Base-by-base conservation (phyloP, 2,113 vertebrate species). In the Chiloscyllium plagiosum region DNA sequence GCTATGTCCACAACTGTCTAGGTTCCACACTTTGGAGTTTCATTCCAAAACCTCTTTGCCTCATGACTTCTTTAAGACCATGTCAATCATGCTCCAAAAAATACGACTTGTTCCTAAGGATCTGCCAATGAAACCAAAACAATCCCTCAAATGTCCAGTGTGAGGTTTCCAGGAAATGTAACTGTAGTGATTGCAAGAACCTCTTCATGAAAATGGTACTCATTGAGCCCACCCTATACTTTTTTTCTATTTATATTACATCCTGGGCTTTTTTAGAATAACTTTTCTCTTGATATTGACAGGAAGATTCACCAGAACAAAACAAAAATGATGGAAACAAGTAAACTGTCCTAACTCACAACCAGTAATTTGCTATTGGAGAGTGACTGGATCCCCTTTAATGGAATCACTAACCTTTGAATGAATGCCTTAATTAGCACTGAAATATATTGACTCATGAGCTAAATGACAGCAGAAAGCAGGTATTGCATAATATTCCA, bases 31-130 rank as follows among this genome's bases (percentile, higher is more conserved):
- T 47, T 47, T 52, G 22, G 80, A 52, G 26, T 89, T 89, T 50
- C 50, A 1, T 92, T 89, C 86, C 56, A 19, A 61, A 61, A 61
- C 56, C 1, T n/a, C 29, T 5, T 65, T 20, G 15, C 29, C 56
- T 33, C 56, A 65, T 56, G 29, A 19, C 3, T 3, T 26, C 56
- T 61, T 61, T 61, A 1, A 61, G 12, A 61, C 12, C 56, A 80
- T 96, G 68, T 96, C 95, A 96, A 56, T 37, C 87, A 96, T 95
- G 70, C 8, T 52, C 6, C 95, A 61, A 12, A 92, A 24, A 20
- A 90, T 95, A 0, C 50, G 70, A n/a, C 10, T 66, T 20, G 72
- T 61, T 95, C 1, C 10, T 15, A 13, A 95, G 76, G 69, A 37
- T 66, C 37, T 68, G n/a, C 65, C 20, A 7, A 93, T 93, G 89